Percentiles rank a stretch among this genome's conserved stretches.
phyloP scores from a whole-genome alignment of 2,888 invertebrate species.

The Metacarcinus magister region DNA sequence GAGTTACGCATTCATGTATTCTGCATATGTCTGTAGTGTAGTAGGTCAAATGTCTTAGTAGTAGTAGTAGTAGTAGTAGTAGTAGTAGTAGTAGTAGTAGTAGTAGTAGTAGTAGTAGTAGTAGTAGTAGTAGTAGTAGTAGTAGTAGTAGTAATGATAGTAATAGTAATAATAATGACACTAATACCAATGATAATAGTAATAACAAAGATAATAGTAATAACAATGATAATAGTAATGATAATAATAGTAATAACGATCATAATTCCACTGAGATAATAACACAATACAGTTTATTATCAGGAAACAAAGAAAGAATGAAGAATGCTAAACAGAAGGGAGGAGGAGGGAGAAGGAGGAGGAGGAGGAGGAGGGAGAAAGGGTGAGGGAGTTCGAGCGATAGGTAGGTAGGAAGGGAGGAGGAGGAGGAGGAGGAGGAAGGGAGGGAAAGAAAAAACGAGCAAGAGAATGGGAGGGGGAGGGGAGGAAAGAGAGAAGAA shows the following conservation, averaged over 20 bases:
- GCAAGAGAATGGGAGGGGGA: neutral
- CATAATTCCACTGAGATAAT: too few species aligned
- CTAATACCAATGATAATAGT: neutral
- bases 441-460: neutral
- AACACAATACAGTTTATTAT: too few species aligned
- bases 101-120: slow-evolving; percentile 51
- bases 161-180: neutral
- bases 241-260: neutral
- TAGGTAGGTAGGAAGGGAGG: neutral
- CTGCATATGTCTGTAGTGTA: too few species aligned
- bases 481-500: neutral
- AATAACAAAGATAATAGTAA: neutral
- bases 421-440: neutral
- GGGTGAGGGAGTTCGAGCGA: neutral
- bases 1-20: neutral
- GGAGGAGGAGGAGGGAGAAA: neutral
- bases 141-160: neutral
- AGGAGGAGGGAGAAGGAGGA: neutral
- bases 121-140: neutral
- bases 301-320: neutral
- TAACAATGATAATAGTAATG: neutral
- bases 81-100: slow-evolving; percentile 11
- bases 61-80: neutral
- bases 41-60: too few species aligned
- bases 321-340: neutral